These are phyloP conservation scores for Himantopus leucocephalus DNA, from an alignment of 2,113 vertebrate species.

Conservation along the genomic window DNA sequence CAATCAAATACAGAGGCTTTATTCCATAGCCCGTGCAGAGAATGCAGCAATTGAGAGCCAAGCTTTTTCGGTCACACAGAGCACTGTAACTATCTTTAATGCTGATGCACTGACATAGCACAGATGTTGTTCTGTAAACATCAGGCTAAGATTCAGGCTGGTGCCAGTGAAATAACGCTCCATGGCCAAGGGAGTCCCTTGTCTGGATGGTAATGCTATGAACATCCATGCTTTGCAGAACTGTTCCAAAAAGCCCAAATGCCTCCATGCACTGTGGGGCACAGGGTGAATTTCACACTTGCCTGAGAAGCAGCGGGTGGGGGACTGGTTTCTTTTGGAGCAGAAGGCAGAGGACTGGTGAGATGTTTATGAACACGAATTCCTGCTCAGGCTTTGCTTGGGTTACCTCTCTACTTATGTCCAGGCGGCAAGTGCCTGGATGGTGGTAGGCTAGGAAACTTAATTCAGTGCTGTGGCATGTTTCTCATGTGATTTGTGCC, in stretches of 20 bases:
- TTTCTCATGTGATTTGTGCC: background rate
- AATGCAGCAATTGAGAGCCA: background rate
- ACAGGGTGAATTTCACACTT: background rate
- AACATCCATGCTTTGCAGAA: background rate
- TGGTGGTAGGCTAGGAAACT: background rate
- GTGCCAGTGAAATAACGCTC: background rate
- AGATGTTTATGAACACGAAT: background rate
- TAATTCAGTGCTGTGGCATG: background rate
- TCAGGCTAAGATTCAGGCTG: background rate
- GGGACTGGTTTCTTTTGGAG: background rate
- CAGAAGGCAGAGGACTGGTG: background rate
- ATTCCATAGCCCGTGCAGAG: background rate
- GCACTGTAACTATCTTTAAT: background rate
- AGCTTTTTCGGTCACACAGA: background rate
- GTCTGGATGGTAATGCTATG: background rate
- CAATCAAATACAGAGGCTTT: background rate
- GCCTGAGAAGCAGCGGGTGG: background rate
- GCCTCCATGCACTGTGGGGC: background rate
- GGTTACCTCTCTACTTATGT: background rate
- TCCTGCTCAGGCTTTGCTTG: background rate
- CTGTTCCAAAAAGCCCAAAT: background rate
- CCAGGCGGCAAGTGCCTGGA: background rate
- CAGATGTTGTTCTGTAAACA: slow-evolving; percentile 35
- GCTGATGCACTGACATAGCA: background rate
- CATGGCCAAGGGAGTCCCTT: background rate